A percentile compares a stretch with the other conserved stretches of the same genome.
phyloP scores from a whole-genome alignment of 92 coral and sea anemone species.

The Epizoanthus illoricatus region DNA sequence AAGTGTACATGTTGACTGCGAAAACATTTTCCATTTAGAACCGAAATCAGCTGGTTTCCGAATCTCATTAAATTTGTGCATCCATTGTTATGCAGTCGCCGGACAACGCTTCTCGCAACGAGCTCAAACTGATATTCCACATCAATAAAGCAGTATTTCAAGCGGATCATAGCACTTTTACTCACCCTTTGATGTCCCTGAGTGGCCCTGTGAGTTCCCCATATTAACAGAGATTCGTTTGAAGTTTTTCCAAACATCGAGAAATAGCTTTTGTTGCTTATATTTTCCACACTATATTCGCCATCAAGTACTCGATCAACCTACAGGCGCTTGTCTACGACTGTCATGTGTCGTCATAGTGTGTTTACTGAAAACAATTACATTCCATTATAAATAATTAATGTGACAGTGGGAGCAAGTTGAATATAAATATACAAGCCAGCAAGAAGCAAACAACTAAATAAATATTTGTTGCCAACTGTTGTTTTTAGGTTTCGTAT shows the following conservation, averaged over 20 bases:
- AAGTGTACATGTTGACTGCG: background rate
- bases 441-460: constrained; percentile 1
- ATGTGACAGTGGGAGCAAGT: background rate
- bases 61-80: constrained; percentile 9
- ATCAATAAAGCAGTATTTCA: constrained; percentile 21
- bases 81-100: constrained; percentile 28
- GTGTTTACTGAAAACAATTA: constrained; percentile 28
- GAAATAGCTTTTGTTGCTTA: constrained; percentile 19
- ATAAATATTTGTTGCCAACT: constrained; percentile 2
- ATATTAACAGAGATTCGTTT: constrained; percentile 9
- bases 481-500: background rate
- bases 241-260: constrained; percentile 32
- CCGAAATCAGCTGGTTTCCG: constrained; percentile 23
- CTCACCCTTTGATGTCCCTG: constrained; percentile 31
- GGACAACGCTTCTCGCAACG: constrained; percentile 30
- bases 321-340: constrained; percentile 24
- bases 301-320: constrained; percentile 18
- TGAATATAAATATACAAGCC: constrained; percentile 19
- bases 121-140: constrained; percentile 5
- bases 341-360: constrained; percentile 27
- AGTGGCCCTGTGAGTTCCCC: constrained; percentile 36
- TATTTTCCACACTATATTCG: constrained; percentile 1
- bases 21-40: background rate
- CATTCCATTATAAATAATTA: constrained; percentile 31
- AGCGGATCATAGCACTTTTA: background rate